phyloP scores from a whole-genome alignment of 1,140 invertebrate species.

The Teleopsis dalmanni region DNA sequence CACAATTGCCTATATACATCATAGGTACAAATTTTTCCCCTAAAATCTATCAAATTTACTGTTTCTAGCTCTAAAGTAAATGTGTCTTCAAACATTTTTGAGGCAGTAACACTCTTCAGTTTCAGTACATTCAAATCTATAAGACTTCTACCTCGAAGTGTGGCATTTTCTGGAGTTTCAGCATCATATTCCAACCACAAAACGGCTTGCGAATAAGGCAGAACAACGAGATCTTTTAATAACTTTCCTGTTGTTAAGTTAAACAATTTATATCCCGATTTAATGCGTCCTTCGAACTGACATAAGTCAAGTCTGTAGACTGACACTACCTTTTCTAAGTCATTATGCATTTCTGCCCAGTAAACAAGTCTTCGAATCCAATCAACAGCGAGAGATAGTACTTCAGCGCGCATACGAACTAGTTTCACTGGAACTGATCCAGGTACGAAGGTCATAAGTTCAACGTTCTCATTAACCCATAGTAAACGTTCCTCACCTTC shows the following conservation, averaged over 20 bases:
- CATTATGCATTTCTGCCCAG: conserved; percentile 58
- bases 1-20: conserved; percentile 28
- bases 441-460: conserved; percentile 59
- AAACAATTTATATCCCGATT: conserved; percentile 23
- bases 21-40: conserved; percentile 24
- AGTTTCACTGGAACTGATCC: conserved; percentile 53
- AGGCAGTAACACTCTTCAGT: conserved; percentile 6
- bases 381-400: conserved; percentile 59
- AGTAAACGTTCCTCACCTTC: conserved; percentile 66
- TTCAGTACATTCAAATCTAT: conserved; percentile 2
- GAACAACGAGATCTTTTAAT: conserved; percentile 60
- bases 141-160: conserved; percentile 15
- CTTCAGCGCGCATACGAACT: conserved; percentile 56
- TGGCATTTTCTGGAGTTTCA: conserved; percentile 6
- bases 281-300: conserved; percentile 35
- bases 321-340: conserved; percentile 20
- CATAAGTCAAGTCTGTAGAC: conserved; percentile 56
- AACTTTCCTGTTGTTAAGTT: conserved; percentile 20
- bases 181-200: conserved; percentile 32
- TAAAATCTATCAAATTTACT: conserved; percentile 26
- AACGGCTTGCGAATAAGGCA: conserved; percentile 51
- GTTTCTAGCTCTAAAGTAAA: conserved; percentile 21
- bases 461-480: conserved; percentile 76
- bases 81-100: conserved; percentile 20
- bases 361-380: conserved; percentile 80